A percentile compares a stretch with the other conserved stretches of the same genome.
These are phyloP conservation scores for Tromatobia lineatoria DNA, from an alignment of 2,888 invertebrate species.

Conservation along the genomic window DNA sequence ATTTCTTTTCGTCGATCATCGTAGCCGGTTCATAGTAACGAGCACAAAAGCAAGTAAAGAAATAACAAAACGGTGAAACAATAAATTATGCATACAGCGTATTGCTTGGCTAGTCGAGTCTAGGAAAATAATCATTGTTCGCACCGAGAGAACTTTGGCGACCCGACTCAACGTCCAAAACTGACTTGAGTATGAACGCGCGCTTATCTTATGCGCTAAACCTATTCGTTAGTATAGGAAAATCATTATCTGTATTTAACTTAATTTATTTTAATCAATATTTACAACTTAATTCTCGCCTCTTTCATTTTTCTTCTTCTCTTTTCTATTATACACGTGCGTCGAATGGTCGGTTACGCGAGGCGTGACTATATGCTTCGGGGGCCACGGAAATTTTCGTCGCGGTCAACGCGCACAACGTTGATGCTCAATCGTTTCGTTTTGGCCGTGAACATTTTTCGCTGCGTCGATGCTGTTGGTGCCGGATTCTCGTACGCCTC, in stretches of 20 bases:
- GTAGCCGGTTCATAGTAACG: not conserved
- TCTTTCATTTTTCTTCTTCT: slow-evolving; percentile 39
- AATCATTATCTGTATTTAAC: slow-evolving; percentile 51
- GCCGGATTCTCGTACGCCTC: slow-evolving; percentile 32
- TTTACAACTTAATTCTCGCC: slow-evolving; percentile 73
- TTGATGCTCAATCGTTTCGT: slow-evolving; percentile 31
- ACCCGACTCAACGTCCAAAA: slow-evolving; percentile 16
- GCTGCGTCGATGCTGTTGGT: not conserved
- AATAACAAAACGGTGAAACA: not conserved
- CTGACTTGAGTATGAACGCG: not conserved
- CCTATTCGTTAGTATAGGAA: slow-evolving; percentile 51
- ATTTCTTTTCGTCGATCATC: slow-evolving; percentile 4
- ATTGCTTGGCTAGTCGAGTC: slow-evolving; percentile 14
- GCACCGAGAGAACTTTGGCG: not conserved
- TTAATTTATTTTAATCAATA: slow-evolving; percentile 76
- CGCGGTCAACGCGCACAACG: not conserved
- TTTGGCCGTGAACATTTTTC: slow-evolving; percentile 42
- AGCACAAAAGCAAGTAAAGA: not conserved
- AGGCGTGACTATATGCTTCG: slow-evolving; percentile 8
- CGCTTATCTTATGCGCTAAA: slow-evolving; percentile 9
- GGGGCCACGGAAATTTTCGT: not conserved
- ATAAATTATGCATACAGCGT: slow-evolving; percentile 41
- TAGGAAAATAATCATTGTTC: slow-evolving; percentile 8
- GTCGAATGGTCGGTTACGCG: slow-evolving; percentile 28
- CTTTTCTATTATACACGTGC: slow-evolving; percentile 58